phyloP scores from a whole-genome alignment of 2,797 vertebrate genomes.

The Poecilia velifera region DNA sequence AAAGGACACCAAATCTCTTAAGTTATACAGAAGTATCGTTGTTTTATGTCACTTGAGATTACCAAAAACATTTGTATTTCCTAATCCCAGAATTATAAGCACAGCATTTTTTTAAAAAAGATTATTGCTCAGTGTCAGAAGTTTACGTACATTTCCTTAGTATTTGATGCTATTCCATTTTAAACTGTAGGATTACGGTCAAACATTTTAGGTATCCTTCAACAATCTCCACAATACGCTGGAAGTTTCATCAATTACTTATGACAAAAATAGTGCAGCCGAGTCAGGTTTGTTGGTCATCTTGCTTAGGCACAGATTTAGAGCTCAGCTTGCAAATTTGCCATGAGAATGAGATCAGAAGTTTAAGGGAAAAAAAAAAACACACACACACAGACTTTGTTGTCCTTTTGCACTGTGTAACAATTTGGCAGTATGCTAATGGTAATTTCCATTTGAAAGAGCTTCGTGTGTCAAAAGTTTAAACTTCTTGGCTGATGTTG shows the following conservation, averaged over 20 bases:
- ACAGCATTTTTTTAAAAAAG: neutral
- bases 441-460: neutral
- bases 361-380: neutral
- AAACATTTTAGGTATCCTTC: neutral
- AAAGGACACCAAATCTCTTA: neutral
- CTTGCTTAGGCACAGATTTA: neutral
- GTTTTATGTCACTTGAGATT: neutral
- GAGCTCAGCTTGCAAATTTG: neutral
- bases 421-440: neutral
- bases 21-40: neutral
- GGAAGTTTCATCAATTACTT: neutral
- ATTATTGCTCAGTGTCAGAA: neutral
- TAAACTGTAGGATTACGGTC: neutral
- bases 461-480: neutral
- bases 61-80: neutral
- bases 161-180: neutral
- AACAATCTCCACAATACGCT: neutral
- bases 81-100: neutral
- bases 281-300: neutral
- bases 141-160: neutral
- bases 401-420: neutral
- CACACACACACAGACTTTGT: neutral
- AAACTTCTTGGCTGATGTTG: neutral
- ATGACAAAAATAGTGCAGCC: neutral
- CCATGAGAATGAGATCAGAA: neutral